Conservation (phyloP, 1,140 invertebrate genomes). For the Euwallacea similis region DNA sequence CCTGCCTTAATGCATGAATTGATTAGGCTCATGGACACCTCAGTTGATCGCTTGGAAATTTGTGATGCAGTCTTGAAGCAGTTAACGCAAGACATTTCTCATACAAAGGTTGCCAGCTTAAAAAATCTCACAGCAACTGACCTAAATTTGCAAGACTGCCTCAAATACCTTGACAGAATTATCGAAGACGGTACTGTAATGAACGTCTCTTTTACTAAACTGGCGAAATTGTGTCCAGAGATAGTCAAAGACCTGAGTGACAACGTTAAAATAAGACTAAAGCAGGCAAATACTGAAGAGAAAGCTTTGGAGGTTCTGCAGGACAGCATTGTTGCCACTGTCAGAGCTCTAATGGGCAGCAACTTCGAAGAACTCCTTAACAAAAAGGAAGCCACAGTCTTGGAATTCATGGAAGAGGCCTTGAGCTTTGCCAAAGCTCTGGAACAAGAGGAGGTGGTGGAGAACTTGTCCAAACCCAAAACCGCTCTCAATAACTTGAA, state of each 20-base stretch:
- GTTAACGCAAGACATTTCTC: constrained; percentile 45
- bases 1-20: constrained; percentile 44
- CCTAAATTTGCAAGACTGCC: constrained; percentile 36
- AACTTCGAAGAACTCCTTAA: constrained; percentile 32
- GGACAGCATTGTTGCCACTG: constrained; percentile 44
- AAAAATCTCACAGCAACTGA: constrained; percentile 37
- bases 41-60: constrained; percentile 46
- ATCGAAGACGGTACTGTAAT: constrained; percentile 37
- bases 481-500: constrained; percentile 36
- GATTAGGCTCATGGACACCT: constrained; percentile 45
- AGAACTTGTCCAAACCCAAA: constrained; percentile 37
- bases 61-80: constrained; percentile 46
- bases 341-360: constrained; percentile 37
- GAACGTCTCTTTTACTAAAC: constrained; percentile 46
- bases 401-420: constrained; percentile 62
- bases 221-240: constrained; percentile 50
- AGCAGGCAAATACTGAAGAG: constrained; percentile 45
- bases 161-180: constrained; percentile 44
- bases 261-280: constrained; percentile 40
- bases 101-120: constrained; percentile 46
- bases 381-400: constrained; percentile 39
- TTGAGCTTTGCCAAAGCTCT: constrained; percentile 70
- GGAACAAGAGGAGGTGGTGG: constrained; percentile 66
- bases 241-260: constrained; percentile 47
- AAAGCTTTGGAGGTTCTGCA: constrained; percentile 45